Evolutionary conservation across 2,888 invertebrate genomes (phyloP), one percentile per base, ranked within the genome.

Genomic region (Scelioninae gen. 1): DNA sequence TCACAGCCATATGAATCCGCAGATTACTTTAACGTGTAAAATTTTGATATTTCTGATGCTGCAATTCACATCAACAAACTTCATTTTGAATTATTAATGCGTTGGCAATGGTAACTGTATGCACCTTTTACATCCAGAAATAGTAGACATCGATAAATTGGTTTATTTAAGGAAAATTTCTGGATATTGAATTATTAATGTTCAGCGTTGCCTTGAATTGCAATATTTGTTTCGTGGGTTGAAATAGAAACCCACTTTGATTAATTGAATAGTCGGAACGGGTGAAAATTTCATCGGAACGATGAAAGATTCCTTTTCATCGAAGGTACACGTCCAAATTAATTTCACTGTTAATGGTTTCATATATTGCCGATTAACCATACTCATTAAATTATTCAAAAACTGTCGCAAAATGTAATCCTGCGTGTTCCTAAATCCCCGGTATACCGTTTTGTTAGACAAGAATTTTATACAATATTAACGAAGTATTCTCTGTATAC

Each of bases 141-240:
- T 66, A 68, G 55, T 43, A 62, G 69, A 63, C 80, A 75, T 75
- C 49, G 63, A 81, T 81, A 75, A 75, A 81, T 75, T 69, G 65
- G 40, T 55, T 81, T 75, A 65, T 75, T 81, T 68, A 62, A 69
- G 75, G 66, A 81, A 75, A 68, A 69, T 80, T 55, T 43, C 23
- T 31, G 40, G 23, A 45, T 32, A 58, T 58, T 75, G 58, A 63
- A 81, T 75, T 63, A 81, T 63, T 80, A 47, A 75, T 55, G 40
- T 51, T 53, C 32, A 29, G 38, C 43, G 47, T 74, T 68, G 62
- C 66, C 66, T 68, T 40, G 45, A 80, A 62, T 68, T 13, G 56
- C 58, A 47, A 68, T 69, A 47, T 69, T 77, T 29, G 53, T 60
- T 45, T 29, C 10, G 23, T 29, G 5, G 16, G n/a, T n/a, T 62